Conservation (phyloP, 2,113 vertebrate species). For the Leucoraja erinaceus region DNA sequence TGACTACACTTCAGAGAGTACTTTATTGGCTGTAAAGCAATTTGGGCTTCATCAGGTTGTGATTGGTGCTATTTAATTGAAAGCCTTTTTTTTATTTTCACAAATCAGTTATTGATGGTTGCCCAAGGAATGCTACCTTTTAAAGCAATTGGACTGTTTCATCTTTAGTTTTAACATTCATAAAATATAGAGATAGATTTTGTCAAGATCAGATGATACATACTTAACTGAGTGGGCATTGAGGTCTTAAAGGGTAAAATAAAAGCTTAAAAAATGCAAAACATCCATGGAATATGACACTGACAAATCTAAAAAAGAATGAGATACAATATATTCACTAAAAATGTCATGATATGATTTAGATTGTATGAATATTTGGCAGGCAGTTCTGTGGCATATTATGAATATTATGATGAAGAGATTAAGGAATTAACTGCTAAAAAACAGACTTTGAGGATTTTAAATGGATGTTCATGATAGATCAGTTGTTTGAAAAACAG, state of each 20-base stretch:
- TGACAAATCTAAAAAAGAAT: not conserved
- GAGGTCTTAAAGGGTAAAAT: not conserved
- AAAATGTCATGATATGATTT: not conserved
- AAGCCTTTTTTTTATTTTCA: not conserved
- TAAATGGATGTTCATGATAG: not conserved
- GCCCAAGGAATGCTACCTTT: not conserved
- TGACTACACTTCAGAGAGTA: too few relatives aligned
- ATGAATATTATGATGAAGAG: conserved; percentile 14
- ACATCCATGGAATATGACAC: not conserved
- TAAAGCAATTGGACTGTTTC: not conserved
- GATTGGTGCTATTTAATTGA: too few relatives aligned
- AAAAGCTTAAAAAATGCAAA: not conserved
- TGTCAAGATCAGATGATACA: not conserved
- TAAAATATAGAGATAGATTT: not conserved
- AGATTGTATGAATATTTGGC: not conserved
- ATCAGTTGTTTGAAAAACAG: not conserved
- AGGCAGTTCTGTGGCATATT: not conserved
- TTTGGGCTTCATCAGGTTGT: too few relatives aligned
- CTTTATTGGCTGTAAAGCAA: too few relatives aligned
- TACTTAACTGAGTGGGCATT: not conserved
- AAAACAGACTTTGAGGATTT: not conserved
- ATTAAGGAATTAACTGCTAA: conserved; percentile 25
- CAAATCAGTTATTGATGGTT: not conserved
- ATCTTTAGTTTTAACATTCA: not conserved
- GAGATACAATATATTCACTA: not conserved